Evolutionary conservation across 2,888 invertebrate species (phyloP).

Genomic region (Oxycera nigricornis): DNA sequence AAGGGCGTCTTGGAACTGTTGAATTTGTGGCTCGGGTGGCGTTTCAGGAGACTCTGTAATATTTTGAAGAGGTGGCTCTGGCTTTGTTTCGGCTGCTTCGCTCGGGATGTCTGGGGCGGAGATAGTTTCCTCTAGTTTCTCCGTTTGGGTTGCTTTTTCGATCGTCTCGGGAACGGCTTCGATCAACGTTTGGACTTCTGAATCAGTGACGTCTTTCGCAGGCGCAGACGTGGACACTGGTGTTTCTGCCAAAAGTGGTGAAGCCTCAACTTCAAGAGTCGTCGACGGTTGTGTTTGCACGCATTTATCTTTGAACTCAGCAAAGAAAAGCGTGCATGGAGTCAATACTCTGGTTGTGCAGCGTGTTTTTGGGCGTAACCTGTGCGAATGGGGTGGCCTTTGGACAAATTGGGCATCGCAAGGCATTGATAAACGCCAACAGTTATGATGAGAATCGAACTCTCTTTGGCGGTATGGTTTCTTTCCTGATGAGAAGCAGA

Average conservation of each 20-base stretch:
- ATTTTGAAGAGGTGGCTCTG: no score
- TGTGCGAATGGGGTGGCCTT: constrained; percentile 1
- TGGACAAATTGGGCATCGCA: constrained; percentile 27
- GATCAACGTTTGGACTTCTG: constrained; percentile 40
- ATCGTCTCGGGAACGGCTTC: constrained; percentile 26
- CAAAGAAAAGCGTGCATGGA: constrained; percentile 59
- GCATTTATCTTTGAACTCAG: constrained; percentile 61
- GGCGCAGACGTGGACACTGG: background rate
- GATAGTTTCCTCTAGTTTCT: background rate
- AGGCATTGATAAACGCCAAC: background rate
- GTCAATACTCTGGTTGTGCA: background rate
- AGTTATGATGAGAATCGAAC: constrained; percentile 47
- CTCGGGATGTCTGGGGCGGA: no score
- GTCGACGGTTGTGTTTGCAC: constrained; percentile 47
- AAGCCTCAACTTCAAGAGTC: constrained; percentile 41
- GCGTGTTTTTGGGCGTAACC: constrained; percentile 6
- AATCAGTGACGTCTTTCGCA: background rate
- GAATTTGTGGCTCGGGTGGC: no score
- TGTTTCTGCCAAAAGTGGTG: background rate
- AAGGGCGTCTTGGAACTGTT: no score
- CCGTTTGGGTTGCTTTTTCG: background rate
- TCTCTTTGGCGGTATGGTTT: constrained; percentile 48
- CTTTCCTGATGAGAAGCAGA: constrained; percentile 47
- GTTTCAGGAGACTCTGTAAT: no score
- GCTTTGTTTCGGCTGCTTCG: no score